A percentile compares a stretch with the other conserved stretches of the same genome.
These are phyloP conservation scores for Parapristionchus giblindavisi DNA, from an alignment of 2,888 invertebrate species.

Conservation along the genomic window DNA sequence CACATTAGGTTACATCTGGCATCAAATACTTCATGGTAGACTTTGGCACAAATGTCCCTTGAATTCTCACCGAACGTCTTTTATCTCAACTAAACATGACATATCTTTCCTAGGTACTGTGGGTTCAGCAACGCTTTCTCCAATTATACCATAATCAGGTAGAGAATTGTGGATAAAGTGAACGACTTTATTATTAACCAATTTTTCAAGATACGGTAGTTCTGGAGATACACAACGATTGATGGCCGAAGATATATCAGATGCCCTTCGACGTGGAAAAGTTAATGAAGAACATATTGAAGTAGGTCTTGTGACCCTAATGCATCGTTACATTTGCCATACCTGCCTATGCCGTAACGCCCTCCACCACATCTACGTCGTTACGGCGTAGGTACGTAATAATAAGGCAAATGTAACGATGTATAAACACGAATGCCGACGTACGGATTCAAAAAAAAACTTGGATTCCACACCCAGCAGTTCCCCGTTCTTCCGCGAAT, in stretches of 20 bases:
- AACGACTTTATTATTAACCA: neutral
- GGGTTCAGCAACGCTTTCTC: conserved; percentile 22
- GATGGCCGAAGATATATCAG: conserved; percentile 11
- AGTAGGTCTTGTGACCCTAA: too few species aligned
- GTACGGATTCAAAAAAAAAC: too few species aligned
- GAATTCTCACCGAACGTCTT: neutral
- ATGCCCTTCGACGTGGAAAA: neutral
- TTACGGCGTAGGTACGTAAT: neutral
- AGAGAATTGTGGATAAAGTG: neutral
- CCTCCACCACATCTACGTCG: neutral
- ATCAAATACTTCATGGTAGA: too few species aligned
- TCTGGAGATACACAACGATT: neutral
- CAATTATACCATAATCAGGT: conserved; percentile 19
- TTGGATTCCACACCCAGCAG: too few species aligned
- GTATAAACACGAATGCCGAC: too few species aligned
- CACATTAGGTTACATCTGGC: too few species aligned
- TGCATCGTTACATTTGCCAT: too few species aligned
- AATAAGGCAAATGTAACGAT: too few species aligned
- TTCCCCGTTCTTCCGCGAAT: too few species aligned
- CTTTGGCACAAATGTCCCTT: too few species aligned
- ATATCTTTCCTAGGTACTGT: conserved; percentile 12
- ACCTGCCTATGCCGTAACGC: too few species aligned
- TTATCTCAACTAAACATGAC: neutral
- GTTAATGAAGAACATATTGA: neutral
- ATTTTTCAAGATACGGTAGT: conserved; percentile 17